These are phyloP conservation scores for Athalia rosae DNA, from an alignment of 2,888 invertebrate species.

Conservation along the genomic window DNA sequence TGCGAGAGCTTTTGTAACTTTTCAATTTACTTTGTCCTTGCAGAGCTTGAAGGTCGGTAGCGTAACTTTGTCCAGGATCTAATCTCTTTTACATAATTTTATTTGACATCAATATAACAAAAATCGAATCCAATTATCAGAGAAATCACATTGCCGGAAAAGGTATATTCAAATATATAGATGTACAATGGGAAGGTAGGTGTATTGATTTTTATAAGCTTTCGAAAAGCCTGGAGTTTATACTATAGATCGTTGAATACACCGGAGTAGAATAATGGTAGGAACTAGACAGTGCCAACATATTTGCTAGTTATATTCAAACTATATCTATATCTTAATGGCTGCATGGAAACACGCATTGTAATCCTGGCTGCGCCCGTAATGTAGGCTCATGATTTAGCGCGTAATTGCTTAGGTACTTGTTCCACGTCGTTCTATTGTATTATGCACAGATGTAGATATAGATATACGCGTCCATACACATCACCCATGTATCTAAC, in stretches of 20 bases:
- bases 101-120: no score
- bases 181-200: no score
- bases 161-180: no score
- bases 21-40: conserved; percentile 7
- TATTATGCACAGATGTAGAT: neutral
- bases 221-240: neutral
- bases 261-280: neutral
- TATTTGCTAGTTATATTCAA: neutral
- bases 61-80: no score
- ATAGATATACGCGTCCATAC: conserved; percentile 13
- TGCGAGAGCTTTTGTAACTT: conserved; percentile 7
- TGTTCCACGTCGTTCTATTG: conserved; percentile 20
- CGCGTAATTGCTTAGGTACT: conserved; percentile 40
- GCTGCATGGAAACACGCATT: conserved; percentile 27
- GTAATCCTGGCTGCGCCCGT: conserved; percentile 12
- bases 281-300: neutral
- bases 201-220: neutral
- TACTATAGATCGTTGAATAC: neutral
- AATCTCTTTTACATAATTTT: no score
- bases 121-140: no score
- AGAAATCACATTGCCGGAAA: no score
- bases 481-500: conserved; percentile 8
- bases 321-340: neutral
- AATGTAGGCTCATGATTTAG: conserved; percentile 34
- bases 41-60: neutral